A percentile compares a stretch with the other conserved stretches of the same genome.
Evolutionary conservation across 2,888 invertebrate genomes (phyloP).

Genomic region (Dicranocentrus wangi): DNA sequence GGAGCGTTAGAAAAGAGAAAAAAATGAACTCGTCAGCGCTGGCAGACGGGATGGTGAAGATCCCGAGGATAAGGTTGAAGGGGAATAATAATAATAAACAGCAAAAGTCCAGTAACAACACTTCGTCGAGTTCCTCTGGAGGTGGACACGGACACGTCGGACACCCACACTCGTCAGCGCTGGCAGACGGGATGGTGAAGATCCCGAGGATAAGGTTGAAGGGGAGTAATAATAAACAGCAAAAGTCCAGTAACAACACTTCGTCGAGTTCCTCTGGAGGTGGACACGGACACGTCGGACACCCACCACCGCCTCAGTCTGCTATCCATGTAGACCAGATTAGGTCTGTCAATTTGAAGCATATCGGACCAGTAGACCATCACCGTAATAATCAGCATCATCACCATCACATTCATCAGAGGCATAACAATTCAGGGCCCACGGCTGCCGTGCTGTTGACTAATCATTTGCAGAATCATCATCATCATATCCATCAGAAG

Average conservation of each 20-base stretch:
- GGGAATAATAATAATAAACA: neutral
- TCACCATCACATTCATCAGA: neutral
- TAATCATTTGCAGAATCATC: no score
- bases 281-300: neutral
- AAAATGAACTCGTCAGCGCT: neutral
- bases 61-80: constrained; percentile 68
- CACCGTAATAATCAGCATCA: neutral
- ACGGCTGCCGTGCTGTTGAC: no score
- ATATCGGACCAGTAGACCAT: neutral
- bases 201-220: constrained; percentile 64
- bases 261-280: neutral
- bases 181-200: constrained; percentile 28
- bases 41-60: constrained; percentile 32
- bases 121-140: neutral
- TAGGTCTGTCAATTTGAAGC: neutral
- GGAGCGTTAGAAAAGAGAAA: neutral
- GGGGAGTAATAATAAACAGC: constrained; percentile 50
- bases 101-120: neutral
- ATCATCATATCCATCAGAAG: no score
- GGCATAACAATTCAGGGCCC: neutral
- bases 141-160: neutral
- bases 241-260: neutral
- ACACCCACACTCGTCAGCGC: neutral
- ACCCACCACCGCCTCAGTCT: neutral
- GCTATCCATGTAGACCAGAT: neutral